These are phyloP conservation scores for Chlorodrepanis virens DNA, from an alignment of 2,113 vertebrate species.

Conservation along the genomic window DNA sequence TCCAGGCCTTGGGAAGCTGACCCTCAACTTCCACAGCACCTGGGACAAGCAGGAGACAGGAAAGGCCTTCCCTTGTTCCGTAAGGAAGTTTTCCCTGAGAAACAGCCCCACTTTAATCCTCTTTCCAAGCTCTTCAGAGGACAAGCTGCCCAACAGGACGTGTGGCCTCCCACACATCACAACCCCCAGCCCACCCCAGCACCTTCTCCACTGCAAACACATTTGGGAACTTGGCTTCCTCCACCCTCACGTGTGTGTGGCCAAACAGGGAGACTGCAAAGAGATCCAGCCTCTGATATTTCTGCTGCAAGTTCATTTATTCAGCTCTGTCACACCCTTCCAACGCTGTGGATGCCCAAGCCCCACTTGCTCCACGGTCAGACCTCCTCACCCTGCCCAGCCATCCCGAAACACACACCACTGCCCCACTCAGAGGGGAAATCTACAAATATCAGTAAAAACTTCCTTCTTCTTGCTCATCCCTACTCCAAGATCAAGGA, in stretches of 20 bases:
- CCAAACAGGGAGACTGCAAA: not conserved
- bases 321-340: not conserved
- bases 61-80: not conserved
- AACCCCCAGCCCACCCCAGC: not conserved
- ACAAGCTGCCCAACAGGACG: not conserved
- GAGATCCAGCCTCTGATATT: not conserved
- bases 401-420: fast-evolving
- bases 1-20: not conserved
- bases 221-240: not conserved
- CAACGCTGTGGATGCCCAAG: fast-evolving
- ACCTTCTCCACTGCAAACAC: not conserved
- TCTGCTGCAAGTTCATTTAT: not conserved
- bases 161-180: not conserved
- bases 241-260: fast-evolving
- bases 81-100: not conserved
- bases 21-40: not conserved
- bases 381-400: not conserved
- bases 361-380: fast-evolving
- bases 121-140: not conserved
- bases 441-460: not conserved
- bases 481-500: not conserved
- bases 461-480: not conserved
- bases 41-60: not conserved
- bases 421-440: not conserved
- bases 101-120: not conserved